Percentiles rank a stretch among this genome's conserved stretches.
phyloP scores from a whole-genome alignment of 2,113 vertebrate species.

The Labeo rohita region DNA sequence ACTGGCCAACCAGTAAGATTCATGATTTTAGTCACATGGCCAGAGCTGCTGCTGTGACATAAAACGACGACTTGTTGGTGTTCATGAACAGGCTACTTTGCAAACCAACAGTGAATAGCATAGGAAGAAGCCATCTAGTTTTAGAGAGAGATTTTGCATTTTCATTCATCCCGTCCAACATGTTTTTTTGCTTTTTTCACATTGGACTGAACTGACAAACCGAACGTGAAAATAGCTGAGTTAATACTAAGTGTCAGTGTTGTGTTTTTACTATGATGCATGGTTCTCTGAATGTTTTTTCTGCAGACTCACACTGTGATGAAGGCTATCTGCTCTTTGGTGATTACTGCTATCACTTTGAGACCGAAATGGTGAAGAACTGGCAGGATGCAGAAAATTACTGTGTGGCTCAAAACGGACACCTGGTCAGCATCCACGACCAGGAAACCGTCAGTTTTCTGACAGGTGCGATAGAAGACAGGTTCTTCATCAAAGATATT shows the following conservation, averaged over 20 bases:
- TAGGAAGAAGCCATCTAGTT: background rate
- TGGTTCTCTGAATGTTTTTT: background rate
- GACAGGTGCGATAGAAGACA: constrained; percentile 61
- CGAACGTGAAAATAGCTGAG: background rate
- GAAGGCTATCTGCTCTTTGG: constrained; percentile 71
- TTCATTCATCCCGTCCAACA: background rate
- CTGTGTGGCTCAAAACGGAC: constrained; percentile 66
- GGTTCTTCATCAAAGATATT: background rate
- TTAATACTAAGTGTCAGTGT: background rate
- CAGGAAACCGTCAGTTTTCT: constrained; percentile 74
- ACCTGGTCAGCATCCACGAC: constrained; percentile 73
- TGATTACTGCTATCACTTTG: constrained; percentile 77
- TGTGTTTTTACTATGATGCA: background rate
- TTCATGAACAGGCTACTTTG: background rate
- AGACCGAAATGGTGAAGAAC: constrained; percentile 63
- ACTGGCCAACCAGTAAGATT: background rate
- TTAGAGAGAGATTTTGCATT: background rate
- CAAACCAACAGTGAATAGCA: background rate
- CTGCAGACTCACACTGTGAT: constrained; percentile 75
- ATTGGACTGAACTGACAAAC: background rate
- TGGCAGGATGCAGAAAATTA: constrained; percentile 73
- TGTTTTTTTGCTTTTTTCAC: background rate
- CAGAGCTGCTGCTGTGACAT: background rate
- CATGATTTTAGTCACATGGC: background rate
- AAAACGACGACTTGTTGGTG: background rate